Evolutionary conservation across 1,140 invertebrate genomes (phyloP).

Genomic region (Diachasma alloeum): DNA sequence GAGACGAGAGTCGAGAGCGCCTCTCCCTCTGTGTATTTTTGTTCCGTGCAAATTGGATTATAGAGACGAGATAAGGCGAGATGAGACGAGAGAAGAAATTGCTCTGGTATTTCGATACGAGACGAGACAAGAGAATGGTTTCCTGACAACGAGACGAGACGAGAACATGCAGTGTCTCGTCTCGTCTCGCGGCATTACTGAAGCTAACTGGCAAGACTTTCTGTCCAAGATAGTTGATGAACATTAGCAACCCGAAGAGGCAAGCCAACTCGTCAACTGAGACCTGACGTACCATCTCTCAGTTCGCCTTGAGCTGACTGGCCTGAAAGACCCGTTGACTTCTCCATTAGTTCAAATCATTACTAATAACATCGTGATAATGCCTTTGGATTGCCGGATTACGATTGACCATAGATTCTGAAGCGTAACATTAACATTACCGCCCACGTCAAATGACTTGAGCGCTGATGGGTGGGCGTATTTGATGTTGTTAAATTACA

Average conservation of each 20-base stretch:
- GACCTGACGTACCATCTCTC: neutral
- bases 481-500: slow-evolving; percentile 1
- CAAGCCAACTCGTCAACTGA: neutral
- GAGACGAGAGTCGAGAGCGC: too few species aligned
- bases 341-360: slow-evolving; percentile 15
- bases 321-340: neutral
- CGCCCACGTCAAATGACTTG: neutral
- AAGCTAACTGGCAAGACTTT: slow-evolving; percentile 57
- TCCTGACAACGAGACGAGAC: too few species aligned
- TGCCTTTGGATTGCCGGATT: neutral
- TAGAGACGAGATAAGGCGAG: too few species aligned
- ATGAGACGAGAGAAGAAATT: too few species aligned
- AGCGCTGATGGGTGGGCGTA: neutral
- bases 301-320: neutral
- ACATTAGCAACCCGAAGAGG: neutral
- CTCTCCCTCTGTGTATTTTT: too few species aligned
- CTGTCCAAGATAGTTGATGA: neutral
- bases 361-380: neutral
- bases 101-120: too few species aligned
- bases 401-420: slow-evolving; percentile 3
- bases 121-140: too few species aligned
- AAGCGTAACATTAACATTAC: slow-evolving; percentile 1
- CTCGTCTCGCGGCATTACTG: too few species aligned
- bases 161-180: too few species aligned
- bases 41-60: too few species aligned